A percentile compares a stretch with the other conserved stretches of the same genome.
Evolutionary conservation across 1,140 invertebrate genomes (phyloP).

Genomic region (Carposina sasakii): DNA sequence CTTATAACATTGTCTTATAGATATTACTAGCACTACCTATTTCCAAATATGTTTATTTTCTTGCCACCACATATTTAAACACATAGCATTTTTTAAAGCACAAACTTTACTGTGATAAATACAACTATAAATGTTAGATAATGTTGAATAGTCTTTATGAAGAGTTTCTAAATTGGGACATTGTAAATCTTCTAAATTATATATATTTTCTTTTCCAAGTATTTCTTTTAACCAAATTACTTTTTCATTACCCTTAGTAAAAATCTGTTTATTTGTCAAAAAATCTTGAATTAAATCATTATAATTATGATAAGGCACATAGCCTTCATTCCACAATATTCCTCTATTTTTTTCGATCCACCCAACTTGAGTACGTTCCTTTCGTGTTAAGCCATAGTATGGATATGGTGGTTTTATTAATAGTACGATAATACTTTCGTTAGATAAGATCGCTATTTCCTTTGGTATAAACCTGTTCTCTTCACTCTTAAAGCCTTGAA

Average conservation of each 20-base stretch:
- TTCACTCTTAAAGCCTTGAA: conserved; percentile 17
- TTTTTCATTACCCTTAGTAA: conserved; percentile 8
- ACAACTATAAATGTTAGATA: background rate
- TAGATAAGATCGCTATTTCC: conserved; percentile 19
- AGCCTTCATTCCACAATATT: conserved; percentile 8
- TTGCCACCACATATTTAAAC: conserved; percentile 1
- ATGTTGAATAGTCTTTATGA: conserved; percentile 3
- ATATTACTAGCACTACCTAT: too few species aligned
- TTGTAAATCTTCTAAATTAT: conserved; percentile 5
- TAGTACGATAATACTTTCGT: conserved; percentile 5
- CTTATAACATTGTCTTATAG: too few species aligned
- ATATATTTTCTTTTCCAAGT: background rate
- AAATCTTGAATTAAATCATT: background rate
- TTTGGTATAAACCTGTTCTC: conserved; percentile 17
- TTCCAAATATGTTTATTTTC: too few species aligned
- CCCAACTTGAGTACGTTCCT: conserved; percentile 1
- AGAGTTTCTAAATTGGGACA: conserved; percentile 3
- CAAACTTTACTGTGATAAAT: conserved; percentile 2
- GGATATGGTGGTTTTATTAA: conserved; percentile 16
- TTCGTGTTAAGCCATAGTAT: conserved; percentile 1
- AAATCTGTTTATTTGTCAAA: conserved; percentile 3
- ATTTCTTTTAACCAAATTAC: conserved; percentile 2
- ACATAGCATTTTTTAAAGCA: conserved; percentile 6
- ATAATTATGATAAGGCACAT: background rate
- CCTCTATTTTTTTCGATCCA: conserved; percentile 9